Conservation (phyloP, 2,888 invertebrate species). For the Pseudanteris insignis region DNA sequence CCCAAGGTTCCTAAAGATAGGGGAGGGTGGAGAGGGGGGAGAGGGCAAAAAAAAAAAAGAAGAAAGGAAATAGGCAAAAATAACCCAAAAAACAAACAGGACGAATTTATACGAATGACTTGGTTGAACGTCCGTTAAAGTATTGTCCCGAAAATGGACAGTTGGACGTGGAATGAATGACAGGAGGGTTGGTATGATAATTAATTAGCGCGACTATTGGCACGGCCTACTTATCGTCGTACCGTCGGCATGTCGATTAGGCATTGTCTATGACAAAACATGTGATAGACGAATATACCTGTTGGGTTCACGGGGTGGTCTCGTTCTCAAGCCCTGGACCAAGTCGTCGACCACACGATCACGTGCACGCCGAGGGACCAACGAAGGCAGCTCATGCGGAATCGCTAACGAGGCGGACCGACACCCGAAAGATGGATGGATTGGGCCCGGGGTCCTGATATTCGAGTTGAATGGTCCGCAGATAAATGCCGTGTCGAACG, state of each 20-base stretch:
- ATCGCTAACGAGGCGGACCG: slow-evolving; percentile 61
- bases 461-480: slow-evolving; percentile 42
- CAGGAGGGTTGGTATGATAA: no score
- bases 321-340: slow-evolving; percentile 54
- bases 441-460: slow-evolving; percentile 34
- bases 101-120: no score
- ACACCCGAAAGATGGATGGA: slow-evolving; percentile 62
- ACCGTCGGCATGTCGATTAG: slow-evolving; percentile 24
- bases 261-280: slow-evolving; percentile 52
- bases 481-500: slow-evolving; percentile 42
- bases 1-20: no score
- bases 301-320: slow-evolving; percentile 63
- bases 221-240: no score
- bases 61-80: no score
- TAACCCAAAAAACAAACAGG: neutral
- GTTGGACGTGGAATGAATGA: no score
- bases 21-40: no score
- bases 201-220: neutral
- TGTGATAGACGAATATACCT: slow-evolving; percentile 62
- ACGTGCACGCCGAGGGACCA: slow-evolving; percentile 37
- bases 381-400: slow-evolving; percentile 59
- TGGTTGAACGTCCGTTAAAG: no score
- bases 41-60: no score
- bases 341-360: slow-evolving; percentile 37
- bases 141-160: no score